Conservation (phyloP, 1,140 invertebrate genomes). For the Pemphigus obesinymphae region DNA sequence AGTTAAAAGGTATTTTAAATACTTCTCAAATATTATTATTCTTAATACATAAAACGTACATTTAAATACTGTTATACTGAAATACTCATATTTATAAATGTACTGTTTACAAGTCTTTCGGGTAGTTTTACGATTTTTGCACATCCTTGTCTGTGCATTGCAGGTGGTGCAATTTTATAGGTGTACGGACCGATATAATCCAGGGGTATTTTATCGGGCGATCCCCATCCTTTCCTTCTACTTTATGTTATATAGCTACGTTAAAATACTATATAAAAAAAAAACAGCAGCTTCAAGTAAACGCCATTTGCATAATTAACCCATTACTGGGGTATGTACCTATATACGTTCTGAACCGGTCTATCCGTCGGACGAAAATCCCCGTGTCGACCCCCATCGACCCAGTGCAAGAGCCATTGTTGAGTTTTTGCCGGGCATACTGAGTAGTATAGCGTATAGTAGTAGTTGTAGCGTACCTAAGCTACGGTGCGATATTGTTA, state of each 20-base stretch:
- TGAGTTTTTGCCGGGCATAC: neutral
- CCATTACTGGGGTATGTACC: conserved; percentile 16
- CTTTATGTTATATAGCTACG: neutral
- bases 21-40: too few species aligned
- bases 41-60: too few species aligned
- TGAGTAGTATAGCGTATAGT: neutral
- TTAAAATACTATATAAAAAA: neutral
- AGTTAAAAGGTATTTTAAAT: too few species aligned
- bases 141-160: neutral
- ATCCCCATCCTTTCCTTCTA: neutral
- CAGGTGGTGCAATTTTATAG: too few species aligned
- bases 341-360: conserved; percentile 3
- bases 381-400: neutral
- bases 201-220: neutral
- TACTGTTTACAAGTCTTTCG: too few species aligned
- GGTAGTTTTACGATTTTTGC: neutral
- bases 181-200: neutral
- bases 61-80: too few species aligned
- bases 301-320: conserved; percentile 31
- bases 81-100: too few species aligned
- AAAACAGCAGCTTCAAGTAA: neutral
- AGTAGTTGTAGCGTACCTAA: neutral
- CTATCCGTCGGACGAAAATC: conserved; percentile 26
- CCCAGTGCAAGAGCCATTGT: conserved; percentile 7
- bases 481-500: conserved; percentile 15